Conservation (phyloP, 1,140 invertebrate species). For the Camponotus floridanus region DNA sequence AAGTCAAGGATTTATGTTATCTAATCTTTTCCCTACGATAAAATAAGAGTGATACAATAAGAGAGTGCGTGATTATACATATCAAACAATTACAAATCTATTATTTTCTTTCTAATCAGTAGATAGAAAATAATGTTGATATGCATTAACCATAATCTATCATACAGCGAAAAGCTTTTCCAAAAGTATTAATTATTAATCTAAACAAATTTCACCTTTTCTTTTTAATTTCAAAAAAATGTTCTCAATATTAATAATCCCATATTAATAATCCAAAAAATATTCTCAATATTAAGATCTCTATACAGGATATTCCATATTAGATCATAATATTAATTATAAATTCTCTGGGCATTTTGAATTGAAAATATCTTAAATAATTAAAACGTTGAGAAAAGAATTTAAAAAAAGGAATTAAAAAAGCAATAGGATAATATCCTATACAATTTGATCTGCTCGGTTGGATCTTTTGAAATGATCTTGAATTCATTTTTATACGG, state of each 20-base stretch:
- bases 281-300: too few relatives aligned
- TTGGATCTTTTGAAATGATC: neutral
- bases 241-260: too few relatives aligned
- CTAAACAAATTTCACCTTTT: neutral
- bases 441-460: neutral
- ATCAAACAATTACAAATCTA: constrained; percentile 8
- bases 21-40: constrained; percentile 10
- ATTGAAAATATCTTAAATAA: neutral
- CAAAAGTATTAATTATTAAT: too few relatives aligned
- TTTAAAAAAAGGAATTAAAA: constrained; percentile 10
- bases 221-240: too few relatives aligned
- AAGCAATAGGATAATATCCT: neutral
- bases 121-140: neutral
- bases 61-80: neutral
- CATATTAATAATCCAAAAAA: too few relatives aligned
- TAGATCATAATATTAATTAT: too few relatives aligned
- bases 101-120: constrained; percentile 15
- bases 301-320: too few relatives aligned
- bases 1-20: constrained; percentile 26
- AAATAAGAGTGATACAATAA: constrained; percentile 2
- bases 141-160: neutral
- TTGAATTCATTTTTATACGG: neutral
- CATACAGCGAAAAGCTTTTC: neutral
- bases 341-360: too few relatives aligned
- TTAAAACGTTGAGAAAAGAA: neutral